Conservation (phyloP, 2,113 vertebrate species). For the Climacteris rufus region DNA sequence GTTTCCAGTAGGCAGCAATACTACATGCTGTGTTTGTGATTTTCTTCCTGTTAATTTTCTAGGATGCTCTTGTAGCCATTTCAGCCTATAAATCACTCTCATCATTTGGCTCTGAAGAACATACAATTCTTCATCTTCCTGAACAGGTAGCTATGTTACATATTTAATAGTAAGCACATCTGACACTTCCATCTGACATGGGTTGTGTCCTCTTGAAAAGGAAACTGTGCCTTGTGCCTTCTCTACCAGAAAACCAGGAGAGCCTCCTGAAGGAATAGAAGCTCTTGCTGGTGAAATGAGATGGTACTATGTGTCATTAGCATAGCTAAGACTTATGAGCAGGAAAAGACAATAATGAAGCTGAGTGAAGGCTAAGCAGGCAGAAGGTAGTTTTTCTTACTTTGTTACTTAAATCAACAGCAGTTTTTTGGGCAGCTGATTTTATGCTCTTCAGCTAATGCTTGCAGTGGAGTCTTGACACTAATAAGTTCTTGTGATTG, state of each 20-base stretch:
- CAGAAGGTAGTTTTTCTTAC: background rate
- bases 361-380: background rate
- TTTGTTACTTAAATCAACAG: background rate
- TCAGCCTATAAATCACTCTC: slow-evolving; percentile 90
- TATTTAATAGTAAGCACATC: background rate
- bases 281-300: background rate
- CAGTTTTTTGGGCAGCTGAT: background rate
- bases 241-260: background rate
- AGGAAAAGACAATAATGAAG: background rate
- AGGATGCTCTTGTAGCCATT: slow-evolving; percentile 81
- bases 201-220: background rate
- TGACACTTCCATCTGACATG: background rate
- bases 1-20: background rate
- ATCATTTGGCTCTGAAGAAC: slow-evolving; percentile 76
- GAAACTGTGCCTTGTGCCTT: background rate
- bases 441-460: background rate
- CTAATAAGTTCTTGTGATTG: background rate
- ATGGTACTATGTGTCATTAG: background rate
- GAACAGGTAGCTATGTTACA: slow-evolving; percentile 73
- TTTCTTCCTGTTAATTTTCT: background rate
- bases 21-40: background rate
- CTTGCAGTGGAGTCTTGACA: background rate
- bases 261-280: background rate
- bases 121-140: slow-evolving; percentile 86
- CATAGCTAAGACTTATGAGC: background rate